Base-by-base conservation (phyloP, 92 coral and sea anemone species). In the Isaurus tuberculatus region DNA sequence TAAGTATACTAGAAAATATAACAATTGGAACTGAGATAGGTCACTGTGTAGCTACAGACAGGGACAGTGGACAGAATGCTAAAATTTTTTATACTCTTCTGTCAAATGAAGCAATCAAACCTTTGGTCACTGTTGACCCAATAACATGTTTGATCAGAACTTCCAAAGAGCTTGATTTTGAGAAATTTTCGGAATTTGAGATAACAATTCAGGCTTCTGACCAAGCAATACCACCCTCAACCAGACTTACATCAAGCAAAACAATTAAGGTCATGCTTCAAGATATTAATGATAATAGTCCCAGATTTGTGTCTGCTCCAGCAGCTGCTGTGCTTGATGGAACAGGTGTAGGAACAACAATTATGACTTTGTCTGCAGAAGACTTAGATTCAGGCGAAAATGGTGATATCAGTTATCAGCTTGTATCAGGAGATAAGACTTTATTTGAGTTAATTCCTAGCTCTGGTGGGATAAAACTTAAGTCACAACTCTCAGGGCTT, bases 201-300 rank as follows among this genome's bases (percentile, higher is more conserved):
- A 84, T 97, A 34, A 91, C 86, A 42, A 86, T 97, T 81, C 83
- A 83, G 79, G 99, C 94, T 30, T 82, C 93, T 42, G 99, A 97
- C 70, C 36, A 79, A 55, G 99, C 95, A 60, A 61, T 67, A 9
- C 94, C 95, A n/a, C 70, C 28, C 30, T 81, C 93, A 48, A 64
- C 43, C 20, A 89, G 89, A 53, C 93, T 87, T 26, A 87, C 92
- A 64, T 27, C 95, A 2, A 92, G 73, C 64, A 94, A 92, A 72
- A 78, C 79, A 46, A 81, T 97, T 60, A 87, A 75, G 1, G 84
- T 97, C 49, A 57, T 66, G 22, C 51, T 97, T 30, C 34, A 77
- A 26, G 99, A 97, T 86, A 86, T 90, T 49, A 97, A 97, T 84
- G 99, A 97, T 65, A 97, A 97, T 83, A 72, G 46, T 33, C 98